phyloP scores from a whole-genome alignment of 1,140 invertebrate genomes.

The Spodoptera frugiperda region DNA sequence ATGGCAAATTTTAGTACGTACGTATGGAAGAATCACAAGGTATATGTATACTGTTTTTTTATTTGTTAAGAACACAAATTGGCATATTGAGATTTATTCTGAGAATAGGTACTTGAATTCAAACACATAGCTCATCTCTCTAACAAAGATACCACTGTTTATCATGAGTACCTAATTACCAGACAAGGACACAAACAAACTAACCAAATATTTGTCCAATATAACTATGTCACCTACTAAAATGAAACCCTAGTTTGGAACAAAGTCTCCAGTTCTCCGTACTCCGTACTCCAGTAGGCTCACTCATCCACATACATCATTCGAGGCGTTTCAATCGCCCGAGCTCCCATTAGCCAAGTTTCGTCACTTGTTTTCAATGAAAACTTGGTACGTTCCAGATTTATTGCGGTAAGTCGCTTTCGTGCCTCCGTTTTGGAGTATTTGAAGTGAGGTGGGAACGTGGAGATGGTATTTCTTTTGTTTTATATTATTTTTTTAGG shows the following conservation, averaged over 20 bases:
- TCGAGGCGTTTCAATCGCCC: slow-evolving; percentile 50
- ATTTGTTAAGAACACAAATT: too few relatives aligned
- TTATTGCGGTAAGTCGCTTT: slow-evolving; percentile 59
- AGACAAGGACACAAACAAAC: too few relatives aligned
- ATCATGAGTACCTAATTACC: too few relatives aligned
- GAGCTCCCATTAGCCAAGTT: slow-evolving; percentile 55
- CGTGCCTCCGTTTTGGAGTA: slow-evolving; percentile 35
- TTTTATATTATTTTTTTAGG: background rate
- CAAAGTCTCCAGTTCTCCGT: background rate
- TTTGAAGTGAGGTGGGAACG: background rate
- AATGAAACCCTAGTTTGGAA: background rate
- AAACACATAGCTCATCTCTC: too few relatives aligned
- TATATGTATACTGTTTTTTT: too few relatives aligned
- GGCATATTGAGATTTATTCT: too few relatives aligned
- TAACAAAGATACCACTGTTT: too few relatives aligned
- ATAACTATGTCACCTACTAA: slow-evolving; percentile 11
- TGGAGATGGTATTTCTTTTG: slow-evolving; percentile 22
- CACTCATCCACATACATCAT: slow-evolving; percentile 33
- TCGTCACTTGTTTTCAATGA: slow-evolving; percentile 53
- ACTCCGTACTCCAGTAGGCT: too few relatives aligned
- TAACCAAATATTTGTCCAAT: background rate
- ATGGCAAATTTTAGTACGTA: too few relatives aligned
- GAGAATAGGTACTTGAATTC: too few relatives aligned
- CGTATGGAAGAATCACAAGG: too few relatives aligned
- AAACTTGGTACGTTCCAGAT: slow-evolving; percentile 56